Conservation (phyloP, 2,113 vertebrate species). For the Aegithalos caudatus region DNA sequence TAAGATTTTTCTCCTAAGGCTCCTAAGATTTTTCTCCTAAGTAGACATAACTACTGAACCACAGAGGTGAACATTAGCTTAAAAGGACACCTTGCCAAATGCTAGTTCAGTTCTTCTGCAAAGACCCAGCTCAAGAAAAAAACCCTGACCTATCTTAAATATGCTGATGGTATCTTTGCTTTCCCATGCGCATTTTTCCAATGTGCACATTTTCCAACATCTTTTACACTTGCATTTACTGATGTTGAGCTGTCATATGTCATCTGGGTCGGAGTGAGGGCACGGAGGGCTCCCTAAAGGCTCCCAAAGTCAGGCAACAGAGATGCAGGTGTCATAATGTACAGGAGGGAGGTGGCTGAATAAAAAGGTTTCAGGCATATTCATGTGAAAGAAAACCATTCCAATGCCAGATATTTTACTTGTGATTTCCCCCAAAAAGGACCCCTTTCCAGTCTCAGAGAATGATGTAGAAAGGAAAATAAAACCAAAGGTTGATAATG, state of each 20-base stretch:
- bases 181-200: neutral
- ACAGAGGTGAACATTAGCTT: neutral
- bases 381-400: neutral
- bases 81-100: neutral
- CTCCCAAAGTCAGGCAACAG: neutral
- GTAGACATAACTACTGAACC: neutral
- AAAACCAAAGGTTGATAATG: neutral
- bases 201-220: neutral
- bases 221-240: neutral
- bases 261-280: neutral
- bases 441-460: neutral
- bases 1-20: neutral
- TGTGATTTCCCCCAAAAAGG: neutral
- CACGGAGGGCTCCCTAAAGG: neutral
- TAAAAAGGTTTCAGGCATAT: neutral
- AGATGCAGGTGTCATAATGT: neutral
- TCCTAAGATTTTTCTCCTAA: neutral
- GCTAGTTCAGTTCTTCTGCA: neutral
- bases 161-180: neutral
- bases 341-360: neutral
- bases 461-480: neutral
- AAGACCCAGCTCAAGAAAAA: neutral
- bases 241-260: neutral
- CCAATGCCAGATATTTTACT: neutral
- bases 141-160: neutral